A percentile compares a stretch with the other conserved stretches of the same genome.
phyloP scores from a whole-genome alignment of 2,797 vertebrate species.

The Acanthis flammea region DNA sequence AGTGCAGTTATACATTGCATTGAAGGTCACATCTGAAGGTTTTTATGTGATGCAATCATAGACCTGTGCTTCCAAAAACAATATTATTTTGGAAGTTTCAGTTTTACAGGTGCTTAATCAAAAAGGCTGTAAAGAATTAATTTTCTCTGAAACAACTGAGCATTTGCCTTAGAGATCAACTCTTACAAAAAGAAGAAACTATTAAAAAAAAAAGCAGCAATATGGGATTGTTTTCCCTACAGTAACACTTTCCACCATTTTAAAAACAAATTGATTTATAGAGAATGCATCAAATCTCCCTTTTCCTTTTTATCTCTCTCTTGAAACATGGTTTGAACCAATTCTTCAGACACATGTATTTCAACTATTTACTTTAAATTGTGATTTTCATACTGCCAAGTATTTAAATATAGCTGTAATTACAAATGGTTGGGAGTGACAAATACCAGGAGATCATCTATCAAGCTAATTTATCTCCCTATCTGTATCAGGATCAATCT shows the following conservation, averaged over 20 bases:
- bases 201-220: background rate
- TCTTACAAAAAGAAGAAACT: background rate
- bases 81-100: background rate
- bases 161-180: background rate
- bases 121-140: background rate
- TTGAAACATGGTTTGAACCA: background rate
- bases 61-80: background rate
- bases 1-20: background rate
- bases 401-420: slow-evolving; percentile 3
- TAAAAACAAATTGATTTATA: background rate
- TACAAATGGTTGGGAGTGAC: background rate
- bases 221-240: background rate
- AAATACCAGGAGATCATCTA: slow-evolving; percentile 13
- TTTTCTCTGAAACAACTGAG: background rate
- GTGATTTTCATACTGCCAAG: background rate
- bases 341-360: background rate
- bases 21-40: background rate
- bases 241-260: background rate
- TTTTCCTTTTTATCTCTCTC: background rate
- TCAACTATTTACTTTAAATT: slow-evolving; percentile 19
- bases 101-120: background rate
- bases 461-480: slow-evolving; percentile 36
- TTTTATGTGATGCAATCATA: background rate
- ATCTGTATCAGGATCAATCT: slow-evolving; percentile 10
- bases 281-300: background rate